A percentile compares a stretch with the other conserved stretches of the same genome.
Evolutionary conservation across 2,888 invertebrate species (phyloP).

Genomic region (Drosophila meridionalis): DNA sequence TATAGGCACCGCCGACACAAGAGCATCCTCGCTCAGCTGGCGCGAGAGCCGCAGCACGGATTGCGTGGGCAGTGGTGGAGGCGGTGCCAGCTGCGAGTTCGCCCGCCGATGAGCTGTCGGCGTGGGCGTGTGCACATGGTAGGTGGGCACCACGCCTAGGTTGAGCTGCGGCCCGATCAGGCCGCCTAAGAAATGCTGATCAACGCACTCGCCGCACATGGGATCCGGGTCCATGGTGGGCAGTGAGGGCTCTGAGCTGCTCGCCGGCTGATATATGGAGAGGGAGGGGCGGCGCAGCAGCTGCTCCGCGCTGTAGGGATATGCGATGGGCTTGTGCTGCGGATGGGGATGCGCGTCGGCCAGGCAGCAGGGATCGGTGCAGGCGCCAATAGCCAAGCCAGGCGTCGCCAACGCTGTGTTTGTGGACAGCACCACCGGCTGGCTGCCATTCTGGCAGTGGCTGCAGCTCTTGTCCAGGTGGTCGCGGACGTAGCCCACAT

Average conservation of each 20-base stretch:
- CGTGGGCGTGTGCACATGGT: slow-evolving; percentile 83
- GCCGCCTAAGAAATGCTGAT: slow-evolving; percentile 83
- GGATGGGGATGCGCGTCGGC: slow-evolving; percentile 83
- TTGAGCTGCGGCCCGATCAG: slow-evolving; percentile 79
- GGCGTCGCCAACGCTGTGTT: slow-evolving; percentile 77
- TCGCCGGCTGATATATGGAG: slow-evolving; percentile 80
- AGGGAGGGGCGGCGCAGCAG: slow-evolving; percentile 80
- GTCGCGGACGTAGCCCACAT: slow-evolving; percentile 83
- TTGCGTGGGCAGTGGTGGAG: slow-evolving; percentile 80
- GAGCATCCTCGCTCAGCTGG: slow-evolving; percentile 83
- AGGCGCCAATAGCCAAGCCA: slow-evolving; percentile 80
- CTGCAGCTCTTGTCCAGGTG: slow-evolving; percentile 83
- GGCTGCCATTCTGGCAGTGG: slow-evolving; percentile 83
- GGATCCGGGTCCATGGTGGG: slow-evolving; percentile 82
- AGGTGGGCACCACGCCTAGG: slow-evolving; percentile 82
- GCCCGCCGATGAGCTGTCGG: slow-evolving; percentile 82
- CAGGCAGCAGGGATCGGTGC: slow-evolving; percentile 80
- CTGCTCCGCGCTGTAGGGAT: slow-evolving; percentile 77
- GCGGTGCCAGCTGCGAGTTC: slow-evolving; percentile 72
- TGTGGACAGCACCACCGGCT: slow-evolving; percentile 81
- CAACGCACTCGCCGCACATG: slow-evolving; percentile 84
- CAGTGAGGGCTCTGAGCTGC: slow-evolving; percentile 83
- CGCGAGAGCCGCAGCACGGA: slow-evolving; percentile 81
- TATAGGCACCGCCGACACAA: slow-evolving; percentile 82
- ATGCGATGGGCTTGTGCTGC: slow-evolving; percentile 81